Conservation (phyloP, 2,113 vertebrate genomes). For the Podarcis raffonei region DNA sequence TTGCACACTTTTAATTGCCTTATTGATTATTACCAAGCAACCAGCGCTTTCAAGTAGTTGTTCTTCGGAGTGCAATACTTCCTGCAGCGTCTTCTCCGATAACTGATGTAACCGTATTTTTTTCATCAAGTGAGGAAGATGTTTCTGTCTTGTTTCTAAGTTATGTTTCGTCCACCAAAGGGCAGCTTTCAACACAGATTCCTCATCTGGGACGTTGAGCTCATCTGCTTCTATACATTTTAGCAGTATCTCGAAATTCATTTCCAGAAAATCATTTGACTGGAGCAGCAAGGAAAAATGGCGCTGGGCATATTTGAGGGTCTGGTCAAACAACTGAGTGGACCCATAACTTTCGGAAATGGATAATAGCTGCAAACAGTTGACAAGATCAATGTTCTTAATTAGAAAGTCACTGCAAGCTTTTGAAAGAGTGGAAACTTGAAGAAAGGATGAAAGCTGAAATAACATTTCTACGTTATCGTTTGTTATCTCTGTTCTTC, state of each 20-base stretch:
- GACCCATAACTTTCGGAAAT: conserved; percentile 93
- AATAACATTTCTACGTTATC: conserved; percentile 95
- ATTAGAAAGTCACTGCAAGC: conserved; percentile 96
- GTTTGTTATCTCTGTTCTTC: conserved; percentile 89
- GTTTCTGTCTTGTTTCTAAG: conserved; percentile 77
- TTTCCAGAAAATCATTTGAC: conserved; percentile 90
- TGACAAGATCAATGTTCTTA: conserved; percentile 87
- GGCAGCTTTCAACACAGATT: conserved; percentile 83
- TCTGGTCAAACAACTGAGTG: conserved; percentile 79
- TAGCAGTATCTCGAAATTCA: conserved; percentile 86
- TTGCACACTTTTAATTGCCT: conserved; percentile 80
- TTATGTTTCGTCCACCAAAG: conserved; percentile 86
- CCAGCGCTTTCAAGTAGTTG: conserved; percentile 74
- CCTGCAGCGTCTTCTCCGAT: conserved; percentile 79
- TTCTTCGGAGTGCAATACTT: conserved; percentile 77
- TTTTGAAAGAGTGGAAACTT: conserved; percentile 88
- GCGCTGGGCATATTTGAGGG: conserved; percentile 85
- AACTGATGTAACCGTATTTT: conserved; percentile 90
- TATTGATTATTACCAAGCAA: conserved; percentile 76
- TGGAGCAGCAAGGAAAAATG: conserved; percentile 87
- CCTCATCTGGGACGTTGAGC: conserved; percentile 88
- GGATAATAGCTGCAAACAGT: conserved; percentile 90
- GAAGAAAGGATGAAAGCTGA: conserved; percentile 94
- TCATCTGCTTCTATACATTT: conserved; percentile 85
- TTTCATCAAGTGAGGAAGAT: conserved; percentile 83